These are phyloP conservation scores for Chloroceryle amazona DNA, from an alignment of 2,797 vertebrate species.

Conservation along the genomic window DNA sequence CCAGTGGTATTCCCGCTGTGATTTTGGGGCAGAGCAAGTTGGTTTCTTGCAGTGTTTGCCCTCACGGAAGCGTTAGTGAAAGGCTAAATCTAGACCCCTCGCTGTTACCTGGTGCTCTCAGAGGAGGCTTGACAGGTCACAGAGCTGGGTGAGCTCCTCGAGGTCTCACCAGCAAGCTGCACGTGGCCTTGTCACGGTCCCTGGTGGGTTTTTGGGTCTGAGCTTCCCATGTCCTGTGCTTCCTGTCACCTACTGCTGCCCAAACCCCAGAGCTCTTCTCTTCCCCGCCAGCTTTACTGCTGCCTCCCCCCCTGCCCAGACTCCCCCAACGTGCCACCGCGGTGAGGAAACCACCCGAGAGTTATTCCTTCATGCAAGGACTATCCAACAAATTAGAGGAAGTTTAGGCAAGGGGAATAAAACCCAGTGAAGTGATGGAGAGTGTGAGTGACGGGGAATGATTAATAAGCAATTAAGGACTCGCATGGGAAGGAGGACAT, in stretches of 20 bases:
- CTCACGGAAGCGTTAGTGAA: not conserved
- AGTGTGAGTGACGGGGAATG: not conserved
- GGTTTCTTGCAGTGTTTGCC: not conserved
- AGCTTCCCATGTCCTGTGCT: fast-evolving
- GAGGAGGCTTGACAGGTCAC: not conserved
- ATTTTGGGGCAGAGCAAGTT: not conserved
- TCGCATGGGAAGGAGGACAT: fast-evolving
- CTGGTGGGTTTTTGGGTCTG: not conserved
- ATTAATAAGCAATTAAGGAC: not conserved
- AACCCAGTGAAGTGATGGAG: not conserved
- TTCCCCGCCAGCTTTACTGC: not conserved
- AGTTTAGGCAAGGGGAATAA: not conserved
- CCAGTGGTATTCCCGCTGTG: not conserved
- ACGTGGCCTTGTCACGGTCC: fast-evolving
- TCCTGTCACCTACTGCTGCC: not conserved
- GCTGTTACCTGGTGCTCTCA: fast-evolving
- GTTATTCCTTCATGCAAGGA: not conserved
- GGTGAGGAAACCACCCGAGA: not conserved
- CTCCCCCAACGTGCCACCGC: fast-evolving
- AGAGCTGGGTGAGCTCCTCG: not conserved
- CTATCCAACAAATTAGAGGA: not conserved
- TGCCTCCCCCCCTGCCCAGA: not conserved
- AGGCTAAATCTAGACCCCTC: not conserved
- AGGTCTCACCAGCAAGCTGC: not conserved
- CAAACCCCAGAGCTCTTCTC: not conserved